Evolutionary conservation across 2,888 invertebrate species (phyloP).

Genomic region (Blera fallax): DNA sequence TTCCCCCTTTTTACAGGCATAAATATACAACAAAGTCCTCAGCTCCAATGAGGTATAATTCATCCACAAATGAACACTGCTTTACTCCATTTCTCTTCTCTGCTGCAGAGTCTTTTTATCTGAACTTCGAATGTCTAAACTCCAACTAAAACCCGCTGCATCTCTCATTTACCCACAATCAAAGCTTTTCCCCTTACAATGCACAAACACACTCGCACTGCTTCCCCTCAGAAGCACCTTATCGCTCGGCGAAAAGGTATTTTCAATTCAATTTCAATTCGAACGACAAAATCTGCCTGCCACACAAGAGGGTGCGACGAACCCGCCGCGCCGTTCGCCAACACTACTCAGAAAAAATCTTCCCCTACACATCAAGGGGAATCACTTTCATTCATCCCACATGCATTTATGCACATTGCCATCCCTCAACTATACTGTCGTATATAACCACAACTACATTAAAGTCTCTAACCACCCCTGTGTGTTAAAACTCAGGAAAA

Average conservation of each 20-base stretch:
- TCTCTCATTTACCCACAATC: slow-evolving; percentile 2
- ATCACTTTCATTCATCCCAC: slow-evolving; percentile 36
- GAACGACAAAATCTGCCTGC: slow-evolving; percentile 23
- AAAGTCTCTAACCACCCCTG: slow-evolving; percentile 45
- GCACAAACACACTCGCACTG: slow-evolving; percentile 13
- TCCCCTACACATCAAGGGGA: slow-evolving; percentile 44
- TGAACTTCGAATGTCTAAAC: not conserved
- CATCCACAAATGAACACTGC: not conserved
- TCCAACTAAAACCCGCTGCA: not conserved
- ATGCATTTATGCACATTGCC: slow-evolving; percentile 7
- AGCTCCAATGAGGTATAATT: not conserved
- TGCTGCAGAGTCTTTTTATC: not conserved
- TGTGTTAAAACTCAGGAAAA: slow-evolving; percentile 46
- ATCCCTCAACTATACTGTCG: not conserved
- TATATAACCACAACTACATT: slow-evolving; percentile 23
- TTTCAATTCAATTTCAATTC: slow-evolving; percentile 51
- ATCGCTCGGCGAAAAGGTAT: slow-evolving; percentile 56
- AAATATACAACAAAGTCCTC: not conserved
- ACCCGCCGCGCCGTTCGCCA: slow-evolving; percentile 28
- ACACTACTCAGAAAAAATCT: slow-evolving; percentile 11
- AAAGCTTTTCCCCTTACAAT: slow-evolving; percentile 46
- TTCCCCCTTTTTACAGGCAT: not conserved
- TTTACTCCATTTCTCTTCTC: not conserved
- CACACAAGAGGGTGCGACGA: slow-evolving; percentile 69
- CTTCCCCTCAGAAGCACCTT: slow-evolving; percentile 62